Conservation (phyloP, 2,888 invertebrate genomes). For the Apodemia mormo region DNA sequence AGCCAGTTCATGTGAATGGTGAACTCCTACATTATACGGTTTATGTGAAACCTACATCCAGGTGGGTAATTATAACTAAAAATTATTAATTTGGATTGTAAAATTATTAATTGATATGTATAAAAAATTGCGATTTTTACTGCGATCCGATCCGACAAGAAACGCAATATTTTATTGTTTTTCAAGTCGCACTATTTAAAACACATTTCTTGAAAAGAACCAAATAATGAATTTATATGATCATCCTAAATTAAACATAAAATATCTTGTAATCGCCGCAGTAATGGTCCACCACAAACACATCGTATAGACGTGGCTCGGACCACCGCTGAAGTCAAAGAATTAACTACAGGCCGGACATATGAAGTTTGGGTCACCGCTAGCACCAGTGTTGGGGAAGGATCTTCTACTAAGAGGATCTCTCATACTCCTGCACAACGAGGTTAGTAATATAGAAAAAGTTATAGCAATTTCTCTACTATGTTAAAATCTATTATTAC, state of each 20-base stretch:
- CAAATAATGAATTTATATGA: no score
- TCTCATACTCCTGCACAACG: conserved; percentile 72
- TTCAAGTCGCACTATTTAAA: no score
- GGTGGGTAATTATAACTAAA: conserved; percentile 45
- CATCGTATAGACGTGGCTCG: conserved; percentile 53
- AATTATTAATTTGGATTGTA: no score
- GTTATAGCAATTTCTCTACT: no score
- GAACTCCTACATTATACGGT: conserved; percentile 90
- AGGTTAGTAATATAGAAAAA: conserved; percentile 55
- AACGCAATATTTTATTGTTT: no score
- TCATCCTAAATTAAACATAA: neutral
- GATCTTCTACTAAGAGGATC: conserved; percentile 63
- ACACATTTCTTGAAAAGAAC: no score
- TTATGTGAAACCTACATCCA: conserved; percentile 81
- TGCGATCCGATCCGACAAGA: no score
- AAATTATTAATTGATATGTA: no score
- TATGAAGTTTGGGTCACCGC: conserved; percentile 85
- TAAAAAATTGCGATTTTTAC: no score
- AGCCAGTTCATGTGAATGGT: conserved; percentile 90
- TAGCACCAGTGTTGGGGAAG: conserved; percentile 82
- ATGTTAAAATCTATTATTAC: no score
- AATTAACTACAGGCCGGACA: conserved; percentile 63
- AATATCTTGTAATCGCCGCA: conserved; percentile 38
- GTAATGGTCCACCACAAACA: conserved; percentile 60
- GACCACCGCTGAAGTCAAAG: conserved; percentile 54